Evolutionary conservation across 2,888 invertebrate species (phyloP).

Genomic region (Bhutanitis thaidina): DNA sequence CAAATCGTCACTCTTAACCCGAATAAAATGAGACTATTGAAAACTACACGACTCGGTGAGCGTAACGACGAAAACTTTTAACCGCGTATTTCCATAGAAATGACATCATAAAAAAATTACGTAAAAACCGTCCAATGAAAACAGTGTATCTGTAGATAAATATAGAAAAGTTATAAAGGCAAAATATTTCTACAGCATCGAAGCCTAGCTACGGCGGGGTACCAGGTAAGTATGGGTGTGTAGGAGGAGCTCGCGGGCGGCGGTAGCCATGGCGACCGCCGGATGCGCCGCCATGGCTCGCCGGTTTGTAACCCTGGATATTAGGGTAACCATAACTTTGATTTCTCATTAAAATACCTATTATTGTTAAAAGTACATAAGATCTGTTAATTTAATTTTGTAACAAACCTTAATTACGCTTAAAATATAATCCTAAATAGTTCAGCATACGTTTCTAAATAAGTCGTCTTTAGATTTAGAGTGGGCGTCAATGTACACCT

Average conservation of each 20-base stretch:
- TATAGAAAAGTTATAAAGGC: background rate
- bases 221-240: constrained; percentile 40
- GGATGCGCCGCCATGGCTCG: constrained; percentile 52
- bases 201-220: constrained; percentile 18
- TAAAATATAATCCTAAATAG: too few relatives aligned
- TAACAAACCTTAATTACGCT: too few relatives aligned
- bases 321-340: constrained; percentile 38
- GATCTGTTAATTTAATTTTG: too few relatives aligned
- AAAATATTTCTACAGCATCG: constrained; percentile 1
- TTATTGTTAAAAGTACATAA: background rate
- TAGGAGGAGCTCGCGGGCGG: constrained; percentile 32
- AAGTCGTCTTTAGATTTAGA: too few relatives aligned
- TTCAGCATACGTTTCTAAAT: too few relatives aligned
- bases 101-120: constrained; percentile 1
- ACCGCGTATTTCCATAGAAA: constrained; percentile 2
- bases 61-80: background rate
- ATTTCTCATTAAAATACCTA: background rate
- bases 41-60: background rate
- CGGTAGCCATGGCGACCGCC: constrained; percentile 67
- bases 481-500: too few relatives aligned
- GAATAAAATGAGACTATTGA: constrained; percentile 3
- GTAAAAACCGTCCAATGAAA: background rate
- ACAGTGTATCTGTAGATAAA: background rate
- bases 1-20: background rate
- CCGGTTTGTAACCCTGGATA: constrained; percentile 47